Evolutionary conservation across 2,797 vertebrate species (phyloP).

Genomic region (Dallia pectoralis): DNA sequence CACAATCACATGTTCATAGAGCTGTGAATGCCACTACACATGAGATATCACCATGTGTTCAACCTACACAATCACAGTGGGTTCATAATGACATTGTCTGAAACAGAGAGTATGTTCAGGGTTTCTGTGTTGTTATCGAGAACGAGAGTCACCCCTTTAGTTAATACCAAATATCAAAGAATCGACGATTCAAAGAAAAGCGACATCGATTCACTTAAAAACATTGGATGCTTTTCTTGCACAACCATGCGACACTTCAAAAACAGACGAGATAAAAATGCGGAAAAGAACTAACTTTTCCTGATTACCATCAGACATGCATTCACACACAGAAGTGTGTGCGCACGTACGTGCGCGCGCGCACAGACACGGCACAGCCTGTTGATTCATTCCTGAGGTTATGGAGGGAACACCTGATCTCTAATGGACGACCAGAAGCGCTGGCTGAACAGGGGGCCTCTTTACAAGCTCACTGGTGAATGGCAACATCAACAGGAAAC

Average conservation of each 20-base stretch:
- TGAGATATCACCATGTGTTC: no score
- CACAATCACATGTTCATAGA: no score
- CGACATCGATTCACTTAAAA: background rate
- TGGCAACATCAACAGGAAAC: slow-evolving; percentile 53
- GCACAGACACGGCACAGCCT: slow-evolving; percentile 42
- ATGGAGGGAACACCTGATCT: slow-evolving; percentile 61
- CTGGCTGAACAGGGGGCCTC: slow-evolving; percentile 41
- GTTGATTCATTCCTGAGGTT: slow-evolving; percentile 59
- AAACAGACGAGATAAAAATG: background rate
- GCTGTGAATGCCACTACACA: no score
- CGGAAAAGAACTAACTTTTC: slow-evolving; percentile 25
- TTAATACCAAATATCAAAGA: no score
- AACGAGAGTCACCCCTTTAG: no score
- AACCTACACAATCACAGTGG: no score
- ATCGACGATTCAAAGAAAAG: background rate
- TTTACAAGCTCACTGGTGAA: slow-evolving; percentile 49
- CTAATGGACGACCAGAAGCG: slow-evolving; percentile 44
- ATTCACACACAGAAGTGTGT: slow-evolving; percentile 38
- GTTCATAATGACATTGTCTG: no score
- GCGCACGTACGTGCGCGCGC: slow-evolving; percentile 28
- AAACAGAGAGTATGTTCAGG: no score
- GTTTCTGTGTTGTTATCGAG: no score
- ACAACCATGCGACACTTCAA: background rate
- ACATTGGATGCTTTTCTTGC: background rate
- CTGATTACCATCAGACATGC: slow-evolving; percentile 11